These are phyloP conservation scores for Psilopogon haemacephalus DNA, from an alignment of 2,113 vertebrate species.

Conservation along the genomic window DNA sequence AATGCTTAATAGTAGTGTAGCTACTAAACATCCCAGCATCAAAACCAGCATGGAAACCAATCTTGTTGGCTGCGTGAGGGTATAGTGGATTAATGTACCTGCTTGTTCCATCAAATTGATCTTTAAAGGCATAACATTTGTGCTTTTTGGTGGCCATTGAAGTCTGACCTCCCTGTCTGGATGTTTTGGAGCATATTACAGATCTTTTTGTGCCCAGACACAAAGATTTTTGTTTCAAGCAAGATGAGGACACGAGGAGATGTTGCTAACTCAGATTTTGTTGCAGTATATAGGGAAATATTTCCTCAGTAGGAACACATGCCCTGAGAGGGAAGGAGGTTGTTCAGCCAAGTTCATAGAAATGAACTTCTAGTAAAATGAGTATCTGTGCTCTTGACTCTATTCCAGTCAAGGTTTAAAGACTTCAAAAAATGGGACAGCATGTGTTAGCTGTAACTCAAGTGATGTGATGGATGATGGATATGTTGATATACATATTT, in stretches of 20 bases:
- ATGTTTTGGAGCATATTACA: not conserved
- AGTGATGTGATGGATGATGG: not conserved
- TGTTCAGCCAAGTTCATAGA: not conserved
- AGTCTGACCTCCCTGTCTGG: not conserved
- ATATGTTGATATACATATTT: not conserved
- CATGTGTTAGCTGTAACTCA: not conserved
- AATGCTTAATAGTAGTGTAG: not conserved
- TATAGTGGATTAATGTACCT: not conserved
- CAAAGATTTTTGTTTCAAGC: not conserved
- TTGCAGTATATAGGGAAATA: not conserved
- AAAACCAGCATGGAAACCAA: not conserved
- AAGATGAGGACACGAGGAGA: not conserved
- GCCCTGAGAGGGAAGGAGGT: not conserved
- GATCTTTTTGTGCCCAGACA: not conserved
- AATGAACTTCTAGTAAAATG: not conserved
- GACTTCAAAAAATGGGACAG: not conserved
- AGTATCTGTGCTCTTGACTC: not conserved
- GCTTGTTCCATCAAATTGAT: not conserved
- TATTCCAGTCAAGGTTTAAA: not conserved
- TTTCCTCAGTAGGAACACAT: not conserved
- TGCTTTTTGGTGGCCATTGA: not conserved
- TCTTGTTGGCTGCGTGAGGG: accelerated
- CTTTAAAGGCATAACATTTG: not conserved
- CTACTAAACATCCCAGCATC: not conserved
- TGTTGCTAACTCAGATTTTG: not conserved